Evolutionary conservation across 1,140 invertebrate species (phyloP), one percentile per base, ranked within the genome.

Genomic region (Plodia interpunctella): DNA sequence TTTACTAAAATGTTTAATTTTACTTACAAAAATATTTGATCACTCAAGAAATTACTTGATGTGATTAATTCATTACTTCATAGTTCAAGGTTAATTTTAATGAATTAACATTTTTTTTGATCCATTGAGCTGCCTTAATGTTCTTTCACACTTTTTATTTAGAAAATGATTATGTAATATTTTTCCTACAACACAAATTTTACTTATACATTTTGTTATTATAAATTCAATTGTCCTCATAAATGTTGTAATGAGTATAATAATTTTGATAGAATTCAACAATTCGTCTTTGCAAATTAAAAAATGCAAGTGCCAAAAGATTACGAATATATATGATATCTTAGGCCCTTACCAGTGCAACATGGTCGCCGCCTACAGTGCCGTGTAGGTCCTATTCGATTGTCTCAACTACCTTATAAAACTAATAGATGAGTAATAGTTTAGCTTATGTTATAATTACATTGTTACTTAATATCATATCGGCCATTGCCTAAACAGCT

Each of bases 281-380:
- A 44, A 15, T 17, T 44, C 38, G 15, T 2, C 15, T 15, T 15
- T 5, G 0, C 2, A 44, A 44, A 44, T 3, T 15, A 44, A 17
- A 5, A 13, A 15, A 15, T 44, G 67, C 69, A 75, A 74, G 72
- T 70, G 73, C 71, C 75, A 60, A 63, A 55, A 58, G 59, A 65
- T 55, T 49, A 57, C 35, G 38, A 78, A 76, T 72, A 51, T 66
- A 77, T 74, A 64, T 25, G 2, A 25, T 65, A 67, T 72, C 65
- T 75, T 75, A 75, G 78, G 72, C 78, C 76, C 70, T 73, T 65
- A 73, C 62, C 32, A 62, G 59, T 57, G 38, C 38, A 35, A 5
- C 60, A 63, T 58, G 32, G 18, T 20, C 30, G 44, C 18, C 32
- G 44, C 35, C 32, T 55, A 55, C 54, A 30, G 18, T 20, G 50